Percentiles rank a stretch among this genome's conserved stretches.
Evolutionary conservation across 2,888 invertebrate species (phyloP).

Genomic region (Plemyria rubiginata): DNA sequence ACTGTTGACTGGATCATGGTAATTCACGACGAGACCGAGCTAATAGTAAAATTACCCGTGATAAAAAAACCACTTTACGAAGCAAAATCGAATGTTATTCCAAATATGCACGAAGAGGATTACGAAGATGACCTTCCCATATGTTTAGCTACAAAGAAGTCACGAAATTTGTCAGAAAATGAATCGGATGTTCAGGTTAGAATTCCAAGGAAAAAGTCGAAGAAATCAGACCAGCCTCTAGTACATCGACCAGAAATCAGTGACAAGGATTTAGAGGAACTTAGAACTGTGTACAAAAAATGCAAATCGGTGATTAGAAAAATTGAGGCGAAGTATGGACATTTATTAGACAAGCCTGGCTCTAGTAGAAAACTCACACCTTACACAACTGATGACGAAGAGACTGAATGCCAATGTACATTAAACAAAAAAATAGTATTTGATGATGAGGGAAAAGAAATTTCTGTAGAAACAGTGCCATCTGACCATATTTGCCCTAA

Average conservation of each 20-base stretch:
- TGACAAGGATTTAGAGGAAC: slow-evolving; percentile 63
- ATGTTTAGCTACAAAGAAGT: slow-evolving; percentile 9
- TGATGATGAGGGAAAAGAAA: slow-evolving; percentile 69
- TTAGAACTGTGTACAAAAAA: slow-evolving; percentile 63
- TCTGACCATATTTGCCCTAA: slow-evolving; percentile 64
- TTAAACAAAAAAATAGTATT: slow-evolving; percentile 69
- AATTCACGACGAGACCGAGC: slow-evolving; percentile 53
- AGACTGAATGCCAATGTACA: slow-evolving; percentile 58
- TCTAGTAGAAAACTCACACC: slow-evolving; percentile 32
- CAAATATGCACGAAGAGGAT: slow-evolving; percentile 62
- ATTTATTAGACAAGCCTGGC: slow-evolving; percentile 53
- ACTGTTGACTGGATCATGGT: slow-evolving; percentile 50
- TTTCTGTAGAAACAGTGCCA: slow-evolving; percentile 43
- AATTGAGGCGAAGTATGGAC: slow-evolving; percentile 73
- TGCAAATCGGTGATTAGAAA: slow-evolving; percentile 68
- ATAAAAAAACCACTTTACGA: slow-evolving; percentile 46
- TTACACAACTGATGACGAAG: slow-evolving; percentile 33
- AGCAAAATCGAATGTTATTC: slow-evolving; percentile 56
- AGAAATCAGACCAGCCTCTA: slow-evolving; percentile 25
- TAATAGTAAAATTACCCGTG: slow-evolving; percentile 47
- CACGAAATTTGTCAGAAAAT: slow-evolving; percentile 7
- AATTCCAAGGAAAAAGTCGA: slow-evolving; percentile 33
- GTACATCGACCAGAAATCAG: slow-evolving; percentile 44
- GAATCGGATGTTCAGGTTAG: slow-evolving; percentile 18
- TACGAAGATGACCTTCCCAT: slow-evolving; percentile 29